Percentiles rank a stretch among this genome's conserved stretches.
Evolutionary conservation across 1,140 invertebrate species (phyloP).

Genomic region (Choristoneura fumiferana): DNA sequence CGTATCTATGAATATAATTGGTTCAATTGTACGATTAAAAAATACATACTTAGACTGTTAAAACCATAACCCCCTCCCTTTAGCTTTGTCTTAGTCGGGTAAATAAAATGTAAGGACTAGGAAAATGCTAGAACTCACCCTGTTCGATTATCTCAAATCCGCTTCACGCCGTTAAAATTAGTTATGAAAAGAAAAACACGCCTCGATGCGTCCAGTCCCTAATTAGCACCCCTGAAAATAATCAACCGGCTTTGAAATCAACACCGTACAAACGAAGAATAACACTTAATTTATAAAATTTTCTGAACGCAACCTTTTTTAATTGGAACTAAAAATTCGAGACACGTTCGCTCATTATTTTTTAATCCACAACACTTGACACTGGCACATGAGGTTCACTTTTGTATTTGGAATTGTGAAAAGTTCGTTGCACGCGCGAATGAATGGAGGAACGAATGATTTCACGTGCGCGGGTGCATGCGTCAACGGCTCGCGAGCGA

Average conservation of each 20-base stretch:
- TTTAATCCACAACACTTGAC: neutral
- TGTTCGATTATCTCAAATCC: neutral
- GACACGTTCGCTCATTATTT: too few species aligned
- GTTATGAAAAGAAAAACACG: conserved; percentile 4
- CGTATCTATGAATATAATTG: too few species aligned
- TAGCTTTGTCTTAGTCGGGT: too few species aligned
- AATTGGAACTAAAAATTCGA: neutral
- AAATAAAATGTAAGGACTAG: too few species aligned
- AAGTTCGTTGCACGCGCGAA: conserved; percentile 9
- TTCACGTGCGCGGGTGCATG: neutral
- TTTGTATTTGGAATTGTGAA: neutral
- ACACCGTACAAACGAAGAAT: neutral
- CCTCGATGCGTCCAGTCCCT: neutral
- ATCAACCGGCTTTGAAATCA: conserved; percentile 7
- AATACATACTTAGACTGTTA: too few species aligned
- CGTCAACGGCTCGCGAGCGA: conserved; percentile 5
- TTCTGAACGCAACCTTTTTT: too few species aligned
- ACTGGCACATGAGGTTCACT: conserved; percentile 8
- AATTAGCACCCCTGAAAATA: conserved; percentile 3
- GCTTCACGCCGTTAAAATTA: neutral
- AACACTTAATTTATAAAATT: neutral
- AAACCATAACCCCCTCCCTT: too few species aligned
- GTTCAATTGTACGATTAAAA: too few species aligned
- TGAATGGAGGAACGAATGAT: neutral
- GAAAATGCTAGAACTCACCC: neutral